These are phyloP conservation scores for Ispidina picta DNA, from an alignment of 2,797 vertebrate species.

Conservation along the genomic window DNA sequence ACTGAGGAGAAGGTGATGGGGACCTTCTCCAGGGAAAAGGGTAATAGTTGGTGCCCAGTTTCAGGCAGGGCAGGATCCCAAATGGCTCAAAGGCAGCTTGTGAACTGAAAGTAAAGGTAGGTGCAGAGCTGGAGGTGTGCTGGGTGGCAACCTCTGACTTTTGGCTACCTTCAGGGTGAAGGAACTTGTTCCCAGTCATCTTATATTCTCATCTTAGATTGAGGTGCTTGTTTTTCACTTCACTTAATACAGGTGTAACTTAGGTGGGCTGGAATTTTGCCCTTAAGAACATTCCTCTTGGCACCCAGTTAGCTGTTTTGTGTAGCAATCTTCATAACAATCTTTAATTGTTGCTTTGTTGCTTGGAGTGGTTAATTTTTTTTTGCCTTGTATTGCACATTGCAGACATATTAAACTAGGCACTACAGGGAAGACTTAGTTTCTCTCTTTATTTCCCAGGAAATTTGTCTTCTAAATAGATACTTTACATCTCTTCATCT, in stretches of 20 bases:
- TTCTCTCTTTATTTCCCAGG: not conserved
- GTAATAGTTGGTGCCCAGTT: not conserved
- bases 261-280: conserved; percentile 12
- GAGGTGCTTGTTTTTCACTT: not conserved
- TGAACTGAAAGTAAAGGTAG: not conserved
- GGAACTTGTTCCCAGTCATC: not conserved
- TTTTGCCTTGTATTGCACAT: not conserved
- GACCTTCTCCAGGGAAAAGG: not conserved
- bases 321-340: not conserved
- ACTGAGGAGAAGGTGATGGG: accelerated
- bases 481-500: not conserved
- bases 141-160: not conserved
- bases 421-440: not conserved
- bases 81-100: not conserved
- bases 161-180: not conserved
- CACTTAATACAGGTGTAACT: not conserved
- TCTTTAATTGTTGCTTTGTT: conserved; percentile 8
- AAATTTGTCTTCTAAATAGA: not conserved
- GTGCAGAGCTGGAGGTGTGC: not conserved
- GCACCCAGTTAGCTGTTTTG: not conserved
- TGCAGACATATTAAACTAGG: not conserved
- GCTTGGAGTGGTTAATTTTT: not conserved
- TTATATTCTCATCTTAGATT: not conserved
- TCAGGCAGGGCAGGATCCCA: not conserved
- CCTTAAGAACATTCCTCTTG: not conserved